phyloP scores from a whole-genome alignment of 1,140 invertebrate genomes.

The Drosophila novamexicana region DNA sequence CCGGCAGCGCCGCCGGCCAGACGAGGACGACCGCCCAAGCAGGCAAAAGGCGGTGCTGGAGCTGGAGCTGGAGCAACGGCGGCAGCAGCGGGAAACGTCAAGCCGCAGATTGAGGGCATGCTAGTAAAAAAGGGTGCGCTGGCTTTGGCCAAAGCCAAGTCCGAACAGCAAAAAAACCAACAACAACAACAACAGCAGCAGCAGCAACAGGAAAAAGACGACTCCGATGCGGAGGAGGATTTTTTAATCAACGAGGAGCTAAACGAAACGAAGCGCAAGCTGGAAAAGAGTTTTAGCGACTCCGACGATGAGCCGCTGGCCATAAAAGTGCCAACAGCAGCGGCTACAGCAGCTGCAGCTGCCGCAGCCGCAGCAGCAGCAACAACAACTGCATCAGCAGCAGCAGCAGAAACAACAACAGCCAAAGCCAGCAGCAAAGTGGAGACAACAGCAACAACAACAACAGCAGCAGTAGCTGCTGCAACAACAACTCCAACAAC shows the following conservation, averaged over 20 bases:
- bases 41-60: slow-evolving; percentile 24
- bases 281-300: slow-evolving; percentile 86
- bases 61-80: slow-evolving; percentile 3
- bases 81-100: slow-evolving; percentile 13
- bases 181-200: slow-evolving; percentile 62
- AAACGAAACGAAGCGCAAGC: slow-evolving; percentile 84
- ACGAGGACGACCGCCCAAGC: slow-evolving; percentile 73
- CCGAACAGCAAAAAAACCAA: slow-evolving; percentile 51
- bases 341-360: slow-evolving; percentile 37
- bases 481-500: slow-evolving; percentile 3
- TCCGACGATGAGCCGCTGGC: slow-evolving; percentile 87
- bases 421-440: neutral
- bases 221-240: slow-evolving; percentile 79
- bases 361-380: slow-evolving; percentile 21
- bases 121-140: slow-evolving; percentile 76
- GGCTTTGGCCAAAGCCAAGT: slow-evolving; percentile 68
- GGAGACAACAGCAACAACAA: neutral
- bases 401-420: slow-evolving; percentile 7
- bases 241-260: slow-evolving; percentile 80
- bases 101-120: slow-evolving; percentile 80
- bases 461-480: neutral
- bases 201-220: slow-evolving; percentile 63
- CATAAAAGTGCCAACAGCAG: slow-evolving; percentile 84
- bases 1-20: slow-evolving; percentile 29
- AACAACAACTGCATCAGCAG: slow-evolving; percentile 10